Base-by-base conservation (phyloP, 2,888 invertebrate genomes). In the Copidosoma aretas region DNA sequence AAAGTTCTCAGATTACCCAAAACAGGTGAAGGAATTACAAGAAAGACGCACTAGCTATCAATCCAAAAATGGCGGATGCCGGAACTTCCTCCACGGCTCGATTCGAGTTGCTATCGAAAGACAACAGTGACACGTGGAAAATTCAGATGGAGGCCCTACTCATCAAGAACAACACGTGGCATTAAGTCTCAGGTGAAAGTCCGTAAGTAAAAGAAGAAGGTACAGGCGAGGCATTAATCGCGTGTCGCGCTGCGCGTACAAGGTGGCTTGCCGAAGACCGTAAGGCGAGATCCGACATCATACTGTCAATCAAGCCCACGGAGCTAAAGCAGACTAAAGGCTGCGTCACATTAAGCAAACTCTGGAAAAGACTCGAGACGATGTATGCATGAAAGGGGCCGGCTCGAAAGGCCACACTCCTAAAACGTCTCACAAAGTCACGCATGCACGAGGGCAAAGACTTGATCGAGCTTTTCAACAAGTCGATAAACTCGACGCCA, bases 381-480 rank as follows among this genome's bases (percentile, higher is more conserved):
- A n/a, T 46, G 17, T 63, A 54, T 39, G 32, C 53, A 15, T 49
- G 17, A 41, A 39, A 56, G 25, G 54, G 32, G 14, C 54, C 54
- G 17, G 54, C 54, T n/a, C 54, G 63, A 53, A 63, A 61, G 32
- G 63, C 54, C 19, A 63, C 39, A n/a, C 21, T 63, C 14, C 53
- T 63, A 2, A 63, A 63, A 22, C 53, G 54, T 21, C 21, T 63
- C 12, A 63, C 54, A 41, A 19, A 53, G 32, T 15, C n/a, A 14
- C 14, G 49, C 14, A 52, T 52, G 52, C 19, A 17, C 17, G 52
- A 19, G 21, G 21, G 19, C 19, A 19, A 10, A 10, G 52, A 32
- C 8, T 8, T 32, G 32, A 32, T 3, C 32, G 32, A 32, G 4
- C 8, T 32, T 8, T 32, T 32, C 32, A 8, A 32, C 32, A 32